Percentiles rank a stretch among this genome's conserved stretches.
phyloP scores from a whole-genome alignment of 2,888 invertebrate genomes.

The Eledone cirrhosa region DNA sequence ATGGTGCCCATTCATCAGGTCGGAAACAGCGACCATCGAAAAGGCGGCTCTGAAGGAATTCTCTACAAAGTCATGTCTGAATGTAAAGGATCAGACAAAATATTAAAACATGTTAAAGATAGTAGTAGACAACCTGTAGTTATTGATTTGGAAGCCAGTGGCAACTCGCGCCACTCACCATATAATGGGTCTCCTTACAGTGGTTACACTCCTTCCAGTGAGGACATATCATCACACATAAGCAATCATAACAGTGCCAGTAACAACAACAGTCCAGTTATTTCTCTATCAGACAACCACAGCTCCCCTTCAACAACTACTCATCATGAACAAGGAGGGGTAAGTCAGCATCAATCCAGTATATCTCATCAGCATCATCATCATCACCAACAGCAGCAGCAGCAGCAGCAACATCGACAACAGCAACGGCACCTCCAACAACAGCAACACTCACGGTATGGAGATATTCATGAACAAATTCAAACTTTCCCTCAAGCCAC shows the following conservation, averaged over 20 bases:
- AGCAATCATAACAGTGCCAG: neutral
- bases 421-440: too few species aligned
- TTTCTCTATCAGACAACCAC: constrained; percentile 1
- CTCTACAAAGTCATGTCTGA: neutral
- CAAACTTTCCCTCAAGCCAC: constrained; percentile 16
- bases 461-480: constrained; percentile 8
- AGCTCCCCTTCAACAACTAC: neutral
- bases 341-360: neutral
- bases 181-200: neutral
- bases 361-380: constrained; percentile 3
- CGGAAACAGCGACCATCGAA: neutral
- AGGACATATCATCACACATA: neutral
- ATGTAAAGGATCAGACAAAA: neutral
- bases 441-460: neutral
- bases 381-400: neutral
- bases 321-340: neutral
- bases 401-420: too few species aligned
- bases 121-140: neutral
- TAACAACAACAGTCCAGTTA: neutral
- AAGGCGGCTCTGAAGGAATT: neutral
- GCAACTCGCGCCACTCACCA: constrained; percentile 11
- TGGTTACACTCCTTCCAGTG: neutral
- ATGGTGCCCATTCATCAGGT: constrained; percentile 26
- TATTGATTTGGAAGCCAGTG: constrained; percentile 11
- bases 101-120: constrained; percentile 4